phyloP scores from a whole-genome alignment of 2,113 vertebrate species.

The Calidris pugnax region DNA sequence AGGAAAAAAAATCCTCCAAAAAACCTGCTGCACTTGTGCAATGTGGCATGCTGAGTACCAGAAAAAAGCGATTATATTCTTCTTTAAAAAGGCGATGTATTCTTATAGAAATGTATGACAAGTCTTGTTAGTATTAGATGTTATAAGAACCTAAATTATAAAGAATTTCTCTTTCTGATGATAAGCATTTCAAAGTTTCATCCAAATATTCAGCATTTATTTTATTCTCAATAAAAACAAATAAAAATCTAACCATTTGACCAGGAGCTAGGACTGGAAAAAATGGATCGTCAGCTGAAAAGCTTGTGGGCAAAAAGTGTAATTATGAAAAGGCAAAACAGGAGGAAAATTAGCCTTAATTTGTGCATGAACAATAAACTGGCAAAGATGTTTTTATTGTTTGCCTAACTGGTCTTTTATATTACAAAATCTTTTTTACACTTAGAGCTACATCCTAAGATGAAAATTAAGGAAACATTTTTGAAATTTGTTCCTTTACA shows the following conservation, averaged over 20 bases:
- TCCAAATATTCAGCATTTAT: background rate
- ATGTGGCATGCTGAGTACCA: background rate
- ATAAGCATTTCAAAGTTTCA: background rate
- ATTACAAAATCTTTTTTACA: background rate
- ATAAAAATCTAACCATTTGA: background rate
- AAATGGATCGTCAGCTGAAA: background rate
- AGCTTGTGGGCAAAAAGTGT: background rate
- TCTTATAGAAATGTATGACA: background rate
- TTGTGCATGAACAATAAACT: slow-evolving; percentile 16
- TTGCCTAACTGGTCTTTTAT: background rate
- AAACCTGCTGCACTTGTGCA: background rate
- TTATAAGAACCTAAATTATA: background rate
- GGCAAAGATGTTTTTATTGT: background rate
- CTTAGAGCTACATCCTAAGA: background rate
- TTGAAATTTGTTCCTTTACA: background rate
- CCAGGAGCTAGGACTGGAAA: background rate
- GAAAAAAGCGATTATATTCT: background rate
- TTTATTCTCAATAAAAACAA: background rate
- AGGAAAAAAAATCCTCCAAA: background rate
- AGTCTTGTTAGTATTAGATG: background rate
- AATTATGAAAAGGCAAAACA: background rate
- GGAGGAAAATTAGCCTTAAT: background rate
- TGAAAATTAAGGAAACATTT: background rate
- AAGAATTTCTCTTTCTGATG: background rate
- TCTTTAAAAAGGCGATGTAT: background rate